Evolutionary conservation across 2,888 invertebrate genomes (phyloP).

Genomic region (Dryomyza anilis): DNA sequence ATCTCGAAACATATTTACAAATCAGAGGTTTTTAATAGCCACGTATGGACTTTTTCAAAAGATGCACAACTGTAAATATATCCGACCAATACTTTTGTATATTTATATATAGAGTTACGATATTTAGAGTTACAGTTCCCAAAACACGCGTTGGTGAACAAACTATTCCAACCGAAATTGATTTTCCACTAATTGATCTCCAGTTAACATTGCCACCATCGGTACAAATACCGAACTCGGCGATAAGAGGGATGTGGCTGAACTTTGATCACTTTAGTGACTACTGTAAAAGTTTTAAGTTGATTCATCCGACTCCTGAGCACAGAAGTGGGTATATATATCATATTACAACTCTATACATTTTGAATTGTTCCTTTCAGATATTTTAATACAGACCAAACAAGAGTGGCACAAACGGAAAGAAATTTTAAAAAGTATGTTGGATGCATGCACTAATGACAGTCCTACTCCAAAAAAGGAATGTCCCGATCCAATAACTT

Average conservation of each 20-base stretch:
- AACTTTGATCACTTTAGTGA: conserved; percentile 66
- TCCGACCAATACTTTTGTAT: neutral
- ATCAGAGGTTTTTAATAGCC: conserved; percentile 57
- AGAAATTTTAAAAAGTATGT: conserved; percentile 57
- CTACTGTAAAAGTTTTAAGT: conserved; percentile 55
- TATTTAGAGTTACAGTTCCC: conserved; percentile 35
- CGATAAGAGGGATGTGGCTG: conserved; percentile 63
- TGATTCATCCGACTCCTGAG: conserved; percentile 45
- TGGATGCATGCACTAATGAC: conserved; percentile 54
- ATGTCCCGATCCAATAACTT: too few relatives aligned
- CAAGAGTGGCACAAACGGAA: conserved; percentile 61
- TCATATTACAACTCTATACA: neutral
- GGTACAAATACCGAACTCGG: conserved; percentile 60
- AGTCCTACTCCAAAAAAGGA: too few relatives aligned
- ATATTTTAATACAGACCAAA: conserved; percentile 56
- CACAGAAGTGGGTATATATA: conserved; percentile 33
- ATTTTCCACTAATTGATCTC: conserved; percentile 61
- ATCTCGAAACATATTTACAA: conserved; percentile 55
- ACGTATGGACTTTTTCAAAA: conserved; percentile 56
- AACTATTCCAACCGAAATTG: conserved; percentile 58
- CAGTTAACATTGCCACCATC: conserved; percentile 61
- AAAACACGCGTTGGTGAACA: conserved; percentile 55
- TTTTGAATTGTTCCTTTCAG: conserved; percentile 35
- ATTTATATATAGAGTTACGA: neutral
- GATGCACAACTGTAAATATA: conserved; percentile 52